Percentiles rank a stretch among this genome's conserved stretches.
Evolutionary conservation across 2,113 vertebrate genomes (phyloP).

Genomic region (Alexandromys fortis): DNA sequence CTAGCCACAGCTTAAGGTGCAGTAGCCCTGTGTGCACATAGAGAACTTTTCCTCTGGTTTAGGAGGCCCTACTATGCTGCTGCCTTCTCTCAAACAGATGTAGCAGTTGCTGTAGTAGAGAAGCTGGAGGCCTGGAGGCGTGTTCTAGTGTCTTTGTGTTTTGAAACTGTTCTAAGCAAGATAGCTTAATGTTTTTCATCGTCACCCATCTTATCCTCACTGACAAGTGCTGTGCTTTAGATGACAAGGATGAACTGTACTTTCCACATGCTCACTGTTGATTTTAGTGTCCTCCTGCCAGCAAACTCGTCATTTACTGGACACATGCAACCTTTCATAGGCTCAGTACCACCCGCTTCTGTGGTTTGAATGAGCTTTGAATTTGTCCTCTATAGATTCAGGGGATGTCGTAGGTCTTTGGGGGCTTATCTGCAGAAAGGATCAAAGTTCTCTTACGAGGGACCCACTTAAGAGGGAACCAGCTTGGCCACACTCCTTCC

Average conservation of each 20-base stretch:
- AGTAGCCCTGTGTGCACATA: not conserved
- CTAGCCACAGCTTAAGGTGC: not conserved
- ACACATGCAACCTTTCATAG: not conserved
- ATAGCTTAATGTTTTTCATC: not conserved
- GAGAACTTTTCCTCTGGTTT: not conserved
- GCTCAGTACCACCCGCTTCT: not conserved
- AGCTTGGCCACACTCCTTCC: not conserved
- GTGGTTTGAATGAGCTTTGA: not conserved
- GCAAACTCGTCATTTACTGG: not conserved
- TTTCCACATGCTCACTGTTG: not conserved
- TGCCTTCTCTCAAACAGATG: not conserved
- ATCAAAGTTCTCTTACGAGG: not conserved
- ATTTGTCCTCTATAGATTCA: not conserved
- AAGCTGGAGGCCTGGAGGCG: not conserved
- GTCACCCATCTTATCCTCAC: not conserved
- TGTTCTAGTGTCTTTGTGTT: not conserved
- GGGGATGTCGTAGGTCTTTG: not conserved
- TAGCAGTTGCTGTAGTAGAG: not conserved
- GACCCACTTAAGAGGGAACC: not conserved
- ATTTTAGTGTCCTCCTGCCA: not conserved
- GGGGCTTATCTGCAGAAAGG: not conserved
- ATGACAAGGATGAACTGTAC: not conserved
- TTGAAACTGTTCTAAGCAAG: not conserved
- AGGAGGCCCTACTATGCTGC: not conserved
- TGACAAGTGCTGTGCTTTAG: not conserved